Base-by-base conservation (phyloP, 2,113 vertebrate species). In the Chauna torquata region DNA sequence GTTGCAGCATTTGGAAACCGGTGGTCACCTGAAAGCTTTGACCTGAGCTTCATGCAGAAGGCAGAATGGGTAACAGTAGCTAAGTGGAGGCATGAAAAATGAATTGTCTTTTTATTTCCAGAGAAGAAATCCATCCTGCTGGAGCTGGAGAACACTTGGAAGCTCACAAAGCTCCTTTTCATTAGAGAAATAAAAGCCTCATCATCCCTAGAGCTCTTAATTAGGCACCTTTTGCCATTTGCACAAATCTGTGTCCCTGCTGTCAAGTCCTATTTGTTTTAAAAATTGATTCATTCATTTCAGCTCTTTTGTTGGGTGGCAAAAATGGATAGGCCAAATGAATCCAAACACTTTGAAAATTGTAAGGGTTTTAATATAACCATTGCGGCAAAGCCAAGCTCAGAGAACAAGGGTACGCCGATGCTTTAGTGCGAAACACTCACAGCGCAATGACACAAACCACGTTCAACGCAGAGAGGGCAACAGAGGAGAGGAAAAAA, bases 261-360 rank as follows among this genome's bases (percentile, higher is more conserved):
- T 96, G 91, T 96, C 96, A 95, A 89, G 86, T 90, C 75, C 61
- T 95, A 82, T 96, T 96, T 96, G 95, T 96, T 97, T 96, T 91
- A 85, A 92, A 92, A 96, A 95, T 92, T 75, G 84, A 91, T 89
- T 96, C 69, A 82, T 85, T 94, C 78, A 82, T 61, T 71, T 94
- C 16, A 18, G 55, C 30, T 64, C 89, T 68, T 95, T 96, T 89
- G 84, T 69, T 84, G 84, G 89, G 78, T 84, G 91, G 89, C 69
- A 92, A 69, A 95, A 96, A 89, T 64, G 78, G 87, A 85, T 47
- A 44, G 70, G 68, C 44, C 61, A 65, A 95, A 94, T 79, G 86
- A 87, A 80, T 36, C 44, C 78, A 61, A 92, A 69, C 65, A 71
- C 93, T 76, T 79, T 61, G 70, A 47, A 57, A 92, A 89, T 68